Evolutionary conservation across 1,140 invertebrate species (phyloP).

Genomic region (Chrysomallon squamiferum): DNA sequence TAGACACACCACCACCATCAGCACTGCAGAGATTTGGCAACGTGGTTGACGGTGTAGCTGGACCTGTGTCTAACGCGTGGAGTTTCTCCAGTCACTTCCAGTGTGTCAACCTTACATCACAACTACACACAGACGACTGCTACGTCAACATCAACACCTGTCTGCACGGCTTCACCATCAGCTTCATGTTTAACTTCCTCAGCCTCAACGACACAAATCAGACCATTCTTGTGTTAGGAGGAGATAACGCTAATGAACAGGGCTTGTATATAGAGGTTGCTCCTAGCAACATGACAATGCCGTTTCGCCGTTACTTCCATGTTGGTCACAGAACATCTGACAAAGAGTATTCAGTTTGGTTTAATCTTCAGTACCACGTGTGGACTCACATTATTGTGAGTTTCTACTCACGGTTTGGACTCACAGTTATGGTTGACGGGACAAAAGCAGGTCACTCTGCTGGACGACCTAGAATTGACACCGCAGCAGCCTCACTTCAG

Average conservation of each 20-base stretch:
- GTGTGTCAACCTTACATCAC: background rate
- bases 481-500: background rate
- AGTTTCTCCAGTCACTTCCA: background rate
- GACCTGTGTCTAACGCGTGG: no score
- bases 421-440: background rate
- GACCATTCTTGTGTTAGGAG: background rate
- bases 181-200: background rate
- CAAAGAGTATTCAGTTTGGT: background rate
- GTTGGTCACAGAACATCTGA: background rate
- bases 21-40: no score
- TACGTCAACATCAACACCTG: background rate
- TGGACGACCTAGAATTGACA: background rate
- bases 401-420: background rate
- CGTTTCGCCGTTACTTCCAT: background rate
- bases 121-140: background rate
- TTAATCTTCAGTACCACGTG: background rate
- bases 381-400: background rate
- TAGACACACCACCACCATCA: background rate
- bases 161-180: background rate
- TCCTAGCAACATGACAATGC: slow-evolving; percentile 1
- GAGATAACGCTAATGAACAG: background rate
- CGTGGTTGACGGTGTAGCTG: no score
- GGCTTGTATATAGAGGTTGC: background rate
- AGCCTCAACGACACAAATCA: background rate
- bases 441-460: background rate